A percentile compares a stretch with the other conserved stretches of the same genome.
phyloP scores from a whole-genome alignment of 2,797 vertebrate species.

The Urocyon cinereoargenteus region DNA sequence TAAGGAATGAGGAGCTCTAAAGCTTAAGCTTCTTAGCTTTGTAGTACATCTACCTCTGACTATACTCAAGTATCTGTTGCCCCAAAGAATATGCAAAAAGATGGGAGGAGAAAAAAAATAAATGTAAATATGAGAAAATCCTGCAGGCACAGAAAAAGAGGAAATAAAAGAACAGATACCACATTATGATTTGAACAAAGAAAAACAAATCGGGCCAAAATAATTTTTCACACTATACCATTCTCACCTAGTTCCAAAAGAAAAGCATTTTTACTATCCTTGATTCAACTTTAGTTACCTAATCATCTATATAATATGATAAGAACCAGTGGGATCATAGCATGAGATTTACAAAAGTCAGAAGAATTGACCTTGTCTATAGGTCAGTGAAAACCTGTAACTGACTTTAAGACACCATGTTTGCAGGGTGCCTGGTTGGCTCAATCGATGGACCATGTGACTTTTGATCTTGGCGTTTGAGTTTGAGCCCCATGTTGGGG shows the following conservation, averaged over 20 bases:
- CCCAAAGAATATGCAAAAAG: neutral
- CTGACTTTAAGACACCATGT: neutral
- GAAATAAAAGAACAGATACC: neutral
- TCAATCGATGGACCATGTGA: neutral
- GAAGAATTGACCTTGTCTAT: neutral
- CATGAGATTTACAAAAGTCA: neutral
- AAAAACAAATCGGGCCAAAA: neutral
- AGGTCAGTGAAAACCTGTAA: neutral
- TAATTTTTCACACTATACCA: neutral
- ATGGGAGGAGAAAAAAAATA: neutral
- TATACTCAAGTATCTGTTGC: neutral
- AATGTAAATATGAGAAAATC: neutral
- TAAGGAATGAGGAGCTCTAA: neutral
- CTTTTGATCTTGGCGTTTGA: neutral
- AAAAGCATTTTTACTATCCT: constrained; percentile 1
- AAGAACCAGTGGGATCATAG: neutral
- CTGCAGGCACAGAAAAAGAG: neutral
- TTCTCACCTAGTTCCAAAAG: neutral
- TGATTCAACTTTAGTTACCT: neutral
- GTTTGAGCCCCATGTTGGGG: neutral
- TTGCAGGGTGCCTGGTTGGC: neutral
- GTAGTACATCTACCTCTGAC: neutral
- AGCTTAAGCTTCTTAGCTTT: neutral
- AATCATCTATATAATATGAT: neutral
- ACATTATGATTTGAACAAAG: neutral